A percentile compares a stretch with the other conserved stretches of the same genome.
phyloP scores from a whole-genome alignment of 2,797 vertebrate species.

The Muscicapa comitata region DNA sequence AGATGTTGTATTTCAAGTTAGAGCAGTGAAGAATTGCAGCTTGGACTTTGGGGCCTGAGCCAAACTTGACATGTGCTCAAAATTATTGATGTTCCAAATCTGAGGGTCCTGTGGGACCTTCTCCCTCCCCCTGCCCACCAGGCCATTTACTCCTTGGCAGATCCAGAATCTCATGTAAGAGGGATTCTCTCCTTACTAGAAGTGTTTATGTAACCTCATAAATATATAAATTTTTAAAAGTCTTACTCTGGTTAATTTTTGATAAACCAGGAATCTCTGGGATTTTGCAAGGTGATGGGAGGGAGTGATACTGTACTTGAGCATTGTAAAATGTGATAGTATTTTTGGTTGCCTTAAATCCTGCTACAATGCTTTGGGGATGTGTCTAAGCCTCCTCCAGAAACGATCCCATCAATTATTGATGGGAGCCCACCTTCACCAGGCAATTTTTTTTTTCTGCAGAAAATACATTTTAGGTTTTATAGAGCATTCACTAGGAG shows the following conservation, averaged over 20 bases:
- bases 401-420: neutral
- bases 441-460: neutral
- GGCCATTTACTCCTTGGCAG: neutral
- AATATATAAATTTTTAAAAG: neutral
- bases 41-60: neutral
- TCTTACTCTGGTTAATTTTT: neutral
- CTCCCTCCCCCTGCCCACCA: neutral
- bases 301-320: neutral
- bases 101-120: neutral
- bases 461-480: neutral
- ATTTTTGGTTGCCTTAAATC: neutral
- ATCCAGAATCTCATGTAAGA: neutral
- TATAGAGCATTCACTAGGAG: neutral
- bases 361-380: neutral
- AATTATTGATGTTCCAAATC: neutral
- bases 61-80: neutral
- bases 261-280: neutral
- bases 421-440: neutral
- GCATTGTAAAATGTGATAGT: rapidly evolving
- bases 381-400: neutral
- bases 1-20: neutral
- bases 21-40: neutral
- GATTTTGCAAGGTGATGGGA: neutral
- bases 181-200: neutral
- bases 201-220: neutral